phyloP scores from a whole-genome alignment of 2,113 vertebrate species.

The Notechis scutatus region DNA sequence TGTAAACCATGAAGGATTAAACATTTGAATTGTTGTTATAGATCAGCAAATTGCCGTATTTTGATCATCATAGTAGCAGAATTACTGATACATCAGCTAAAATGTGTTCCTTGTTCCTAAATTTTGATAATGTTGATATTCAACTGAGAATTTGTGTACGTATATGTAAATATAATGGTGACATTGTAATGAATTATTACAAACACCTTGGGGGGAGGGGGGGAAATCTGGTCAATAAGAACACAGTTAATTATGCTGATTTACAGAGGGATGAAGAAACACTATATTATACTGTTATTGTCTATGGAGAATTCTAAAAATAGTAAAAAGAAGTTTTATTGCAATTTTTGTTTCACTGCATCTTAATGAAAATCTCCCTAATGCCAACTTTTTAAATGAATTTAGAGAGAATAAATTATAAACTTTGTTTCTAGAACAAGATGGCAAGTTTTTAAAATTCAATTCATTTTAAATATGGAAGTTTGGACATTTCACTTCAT shows the following conservation, averaged over 20 bases:
- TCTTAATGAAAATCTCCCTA: slow-evolving; percentile 54
- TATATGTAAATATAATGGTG: background rate
- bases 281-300: slow-evolving; percentile 50
- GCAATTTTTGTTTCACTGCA: slow-evolving; percentile 56
- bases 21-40: background rate
- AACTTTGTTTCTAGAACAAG: background rate
- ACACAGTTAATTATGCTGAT: slow-evolving; percentile 29
- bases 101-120: background rate
- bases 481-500: background rate
- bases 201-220: slow-evolving; percentile 50
- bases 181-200: background rate
- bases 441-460: background rate
- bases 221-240: slow-evolving; percentile 56
- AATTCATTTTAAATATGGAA: background rate
- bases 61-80: background rate
- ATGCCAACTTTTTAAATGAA: slow-evolving; percentile 46
- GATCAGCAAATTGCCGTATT: background rate
- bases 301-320: slow-evolving; percentile 71
- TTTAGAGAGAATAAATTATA: background rate
- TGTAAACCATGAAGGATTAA: background rate
- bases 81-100: background rate
- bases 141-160: background rate
- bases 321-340: slow-evolving; percentile 66
- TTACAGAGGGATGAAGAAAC: slow-evolving; percentile 50
- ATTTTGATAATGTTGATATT: background rate